phyloP scores from a whole-genome alignment of 2,888 invertebrate genomes.

The Crioceris asparagi region DNA sequence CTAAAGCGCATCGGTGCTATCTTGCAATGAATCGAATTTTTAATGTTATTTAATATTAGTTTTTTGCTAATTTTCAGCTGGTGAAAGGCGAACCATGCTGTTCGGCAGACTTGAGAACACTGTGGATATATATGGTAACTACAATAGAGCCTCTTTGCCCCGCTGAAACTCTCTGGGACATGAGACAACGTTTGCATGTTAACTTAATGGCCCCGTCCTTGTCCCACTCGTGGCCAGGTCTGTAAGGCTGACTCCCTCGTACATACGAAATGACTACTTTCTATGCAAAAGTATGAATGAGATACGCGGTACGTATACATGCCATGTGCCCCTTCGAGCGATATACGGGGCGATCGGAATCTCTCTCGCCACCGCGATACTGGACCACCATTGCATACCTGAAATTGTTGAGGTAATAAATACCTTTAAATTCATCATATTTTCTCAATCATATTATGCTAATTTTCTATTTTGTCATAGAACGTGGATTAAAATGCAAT shows the following conservation, averaged over 20 bases:
- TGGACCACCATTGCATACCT: too few relatives aligned
- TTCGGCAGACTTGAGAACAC: constrained; percentile 41
- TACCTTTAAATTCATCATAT: too few relatives aligned
- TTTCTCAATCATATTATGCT: too few relatives aligned
- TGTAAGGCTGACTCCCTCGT: constrained; percentile 32
- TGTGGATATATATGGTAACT: constrained; percentile 42
- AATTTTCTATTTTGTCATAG: too few relatives aligned
- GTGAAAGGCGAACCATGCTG: constrained; percentile 29
- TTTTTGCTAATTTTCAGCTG: constrained; percentile 12
- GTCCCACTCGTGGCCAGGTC: constrained; percentile 24
- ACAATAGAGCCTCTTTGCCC: constrained; percentile 37
- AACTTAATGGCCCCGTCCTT: constrained; percentile 35
- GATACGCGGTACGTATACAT: constrained; percentile 40
- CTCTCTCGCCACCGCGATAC: too few relatives aligned
- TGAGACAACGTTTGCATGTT: constrained; percentile 42
- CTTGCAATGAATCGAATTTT: too few relatives aligned
- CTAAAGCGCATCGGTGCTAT: too few relatives aligned
- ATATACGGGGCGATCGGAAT: constrained; percentile 12
- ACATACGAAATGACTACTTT: constrained; percentile 46
- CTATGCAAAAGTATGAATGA: constrained; percentile 53
- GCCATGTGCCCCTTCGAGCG: constrained; percentile 31
- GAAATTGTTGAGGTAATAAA: too few relatives aligned
- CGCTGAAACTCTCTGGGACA: constrained; percentile 39
- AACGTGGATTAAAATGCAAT: too few relatives aligned
- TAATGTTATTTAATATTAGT: constrained; percentile 6